Conservation (phyloP, 2,888 invertebrate species). For the Sicus ferrugineus region DNA sequence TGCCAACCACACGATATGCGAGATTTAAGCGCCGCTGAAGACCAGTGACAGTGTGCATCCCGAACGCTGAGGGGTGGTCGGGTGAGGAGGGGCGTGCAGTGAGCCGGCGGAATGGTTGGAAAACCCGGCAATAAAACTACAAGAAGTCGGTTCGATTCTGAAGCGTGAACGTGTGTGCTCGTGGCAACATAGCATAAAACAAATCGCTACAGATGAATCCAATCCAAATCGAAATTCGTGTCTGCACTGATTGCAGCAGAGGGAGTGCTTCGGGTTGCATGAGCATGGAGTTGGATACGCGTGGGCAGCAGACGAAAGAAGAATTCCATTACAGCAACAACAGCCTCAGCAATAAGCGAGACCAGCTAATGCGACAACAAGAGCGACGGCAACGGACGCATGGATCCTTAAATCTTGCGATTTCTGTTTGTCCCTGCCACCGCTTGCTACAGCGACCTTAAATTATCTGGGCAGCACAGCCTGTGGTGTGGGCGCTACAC, state of each 20-base stretch:
- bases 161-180: not conserved
- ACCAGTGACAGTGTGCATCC: not conserved
- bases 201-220: not conserved
- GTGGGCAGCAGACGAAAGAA: not conserved
- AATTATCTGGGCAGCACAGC: too few species aligned
- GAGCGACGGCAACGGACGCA: slow-evolving; percentile 2
- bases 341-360: not conserved
- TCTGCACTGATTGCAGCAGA: slow-evolving; percentile 1
- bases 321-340: not conserved
- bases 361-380: too few species aligned
- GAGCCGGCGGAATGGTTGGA: not conserved
- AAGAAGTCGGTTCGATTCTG: not conserved
- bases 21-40: slow-evolving; percentile 1
- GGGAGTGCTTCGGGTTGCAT: not conserved
- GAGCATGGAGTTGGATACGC: not conserved
- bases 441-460: not conserved
- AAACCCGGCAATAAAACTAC: slow-evolving; percentile 21
- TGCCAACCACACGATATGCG: slow-evolving; percentile 14
- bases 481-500: too few species aligned
- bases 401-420: slow-evolving; percentile 9
- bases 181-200: not conserved
- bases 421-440: slow-evolving; percentile 1
- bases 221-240: slow-evolving; percentile 4
- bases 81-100: too few species aligned
- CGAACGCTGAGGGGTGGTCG: not conserved